Base-by-base conservation (phyloP, 2,113 vertebrate species). In the Dicaeum eximium region DNA sequence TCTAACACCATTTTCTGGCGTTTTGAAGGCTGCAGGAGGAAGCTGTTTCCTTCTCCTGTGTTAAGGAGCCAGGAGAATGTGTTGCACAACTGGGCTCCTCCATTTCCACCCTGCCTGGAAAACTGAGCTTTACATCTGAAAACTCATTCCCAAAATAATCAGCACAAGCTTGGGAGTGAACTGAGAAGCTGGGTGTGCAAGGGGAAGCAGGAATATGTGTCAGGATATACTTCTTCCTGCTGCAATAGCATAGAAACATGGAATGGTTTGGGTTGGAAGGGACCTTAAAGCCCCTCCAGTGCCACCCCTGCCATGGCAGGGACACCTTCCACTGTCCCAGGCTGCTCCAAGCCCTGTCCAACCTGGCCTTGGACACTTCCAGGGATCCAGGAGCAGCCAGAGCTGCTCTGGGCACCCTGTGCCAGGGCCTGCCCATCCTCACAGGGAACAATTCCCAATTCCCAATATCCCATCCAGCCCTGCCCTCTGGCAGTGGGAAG, bases 41-140 rank as follows among this genome's bases (percentile, higher is more conserved):
- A 83, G 54, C 8, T 54, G 38, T 35, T 83, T 61, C 70, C 54
- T 69, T 22, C 6, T 48, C 33, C 56, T 5, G 12, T 3, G 23
- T 22, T 44, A 61, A 28, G 9, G 37, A 78, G 45, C 21, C 18
- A 13, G 15, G 12, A 40, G 42, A 48, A 65, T 1, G 3, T 27
- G 86, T 86, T 92, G 90, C 92, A 93, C 91, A 92, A 86, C 70
- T 2, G 8, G 44, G 51, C 53, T 79, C 69, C 89, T 95, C 86
- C 89, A 91, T 75, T 89, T 61, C 80, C 30, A 88, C 75, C 45
- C 33, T 5, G 61, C 27, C 58, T 38, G 18, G 20, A 80, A 83
- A 25, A 58, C 6, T 9, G 24, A 19, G 47, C 35, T 80, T 45
- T 23, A 45, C 15, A 12, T 42, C 42, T 48, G 3, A 50, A 58